These are phyloP conservation scores for Calameuta idolon DNA, from an alignment of 2,888 invertebrate genomes.

Conservation along the genomic window DNA sequence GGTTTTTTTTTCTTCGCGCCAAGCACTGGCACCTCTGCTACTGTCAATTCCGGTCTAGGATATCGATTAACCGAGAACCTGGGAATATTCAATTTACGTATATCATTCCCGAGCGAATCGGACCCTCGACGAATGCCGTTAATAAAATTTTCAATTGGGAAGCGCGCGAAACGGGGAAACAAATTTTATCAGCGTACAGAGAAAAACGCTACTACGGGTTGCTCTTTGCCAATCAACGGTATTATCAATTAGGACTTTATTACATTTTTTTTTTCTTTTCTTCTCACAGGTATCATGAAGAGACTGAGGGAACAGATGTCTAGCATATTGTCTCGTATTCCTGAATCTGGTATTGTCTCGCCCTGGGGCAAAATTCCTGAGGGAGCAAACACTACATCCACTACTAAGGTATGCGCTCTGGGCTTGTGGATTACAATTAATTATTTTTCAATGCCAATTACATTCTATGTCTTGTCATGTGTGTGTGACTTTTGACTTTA, in stretches of 20 bases:
- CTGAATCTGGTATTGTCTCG: conserved; percentile 31
- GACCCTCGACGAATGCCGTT: not conserved
- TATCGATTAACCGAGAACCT: not conserved
- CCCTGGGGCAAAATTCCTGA: conserved; percentile 52
- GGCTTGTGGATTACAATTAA: not conserved
- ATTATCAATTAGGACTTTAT: not conserved
- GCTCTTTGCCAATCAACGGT: not conserved
- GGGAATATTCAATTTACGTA: not conserved
- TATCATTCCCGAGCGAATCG: not conserved
- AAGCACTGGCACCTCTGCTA: not conserved
- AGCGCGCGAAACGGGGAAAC: not conserved
- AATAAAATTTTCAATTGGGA: not conserved
- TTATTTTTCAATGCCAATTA: not conserved
- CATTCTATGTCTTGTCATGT: not conserved
- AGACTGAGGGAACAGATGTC: conserved; percentile 46
- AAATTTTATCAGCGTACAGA: not conserved
- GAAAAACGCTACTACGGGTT: not conserved
- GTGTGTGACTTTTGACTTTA: conserved; percentile 3
- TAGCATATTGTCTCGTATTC: conserved; percentile 33
- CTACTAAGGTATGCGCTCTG: conserved; percentile 51
- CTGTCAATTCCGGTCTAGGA: not conserved
- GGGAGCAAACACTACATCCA: conserved; percentile 60
- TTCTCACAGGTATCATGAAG: conserved; percentile 50
- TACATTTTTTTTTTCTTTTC: not conserved
- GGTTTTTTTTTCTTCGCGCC: not conserved